Conservation (phyloP, 2,888 invertebrate species). For the Julus scandinavius region DNA sequence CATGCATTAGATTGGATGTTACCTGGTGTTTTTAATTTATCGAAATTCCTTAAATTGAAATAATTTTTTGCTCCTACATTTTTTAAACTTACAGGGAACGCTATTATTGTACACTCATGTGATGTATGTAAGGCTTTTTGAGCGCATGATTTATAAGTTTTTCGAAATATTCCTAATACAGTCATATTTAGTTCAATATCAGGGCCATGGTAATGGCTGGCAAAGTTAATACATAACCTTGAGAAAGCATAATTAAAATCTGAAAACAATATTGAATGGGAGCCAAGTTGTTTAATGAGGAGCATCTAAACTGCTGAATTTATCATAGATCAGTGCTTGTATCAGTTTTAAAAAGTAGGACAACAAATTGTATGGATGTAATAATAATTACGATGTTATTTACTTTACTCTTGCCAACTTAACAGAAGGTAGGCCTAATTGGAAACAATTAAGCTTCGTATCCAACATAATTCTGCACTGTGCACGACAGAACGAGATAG, state of each 20-base stretch:
- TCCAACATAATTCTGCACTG: too few relatives aligned
- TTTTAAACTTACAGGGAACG: too few relatives aligned
- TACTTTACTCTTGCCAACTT: not conserved
- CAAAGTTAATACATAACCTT: not conserved
- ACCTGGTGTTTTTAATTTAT: too few relatives aligned
- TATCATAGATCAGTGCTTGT: not conserved
- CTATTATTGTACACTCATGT: too few relatives aligned
- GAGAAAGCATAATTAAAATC: not conserved
- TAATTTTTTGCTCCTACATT: too few relatives aligned
- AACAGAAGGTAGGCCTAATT: not conserved
- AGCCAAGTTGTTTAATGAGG: constrained; percentile 19
- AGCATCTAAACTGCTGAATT: not conserved
- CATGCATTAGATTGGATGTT: too few relatives aligned
- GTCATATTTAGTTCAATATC: not conserved
- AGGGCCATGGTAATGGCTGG: not conserved
- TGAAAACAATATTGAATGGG: constrained; percentile 13
- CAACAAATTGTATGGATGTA: not conserved
- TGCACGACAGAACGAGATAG: too few relatives aligned
- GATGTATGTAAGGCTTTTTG: too few relatives aligned
- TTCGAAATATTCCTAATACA: not conserved
- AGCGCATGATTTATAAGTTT: not conserved
- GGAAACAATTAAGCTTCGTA: not conserved
- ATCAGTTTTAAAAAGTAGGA: not conserved
- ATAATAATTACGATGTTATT: not conserved
- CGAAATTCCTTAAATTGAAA: too few relatives aligned